Evolutionary conservation across 2,113 vertebrate species (phyloP).

Genomic region (Apteryx owenii): DNA sequence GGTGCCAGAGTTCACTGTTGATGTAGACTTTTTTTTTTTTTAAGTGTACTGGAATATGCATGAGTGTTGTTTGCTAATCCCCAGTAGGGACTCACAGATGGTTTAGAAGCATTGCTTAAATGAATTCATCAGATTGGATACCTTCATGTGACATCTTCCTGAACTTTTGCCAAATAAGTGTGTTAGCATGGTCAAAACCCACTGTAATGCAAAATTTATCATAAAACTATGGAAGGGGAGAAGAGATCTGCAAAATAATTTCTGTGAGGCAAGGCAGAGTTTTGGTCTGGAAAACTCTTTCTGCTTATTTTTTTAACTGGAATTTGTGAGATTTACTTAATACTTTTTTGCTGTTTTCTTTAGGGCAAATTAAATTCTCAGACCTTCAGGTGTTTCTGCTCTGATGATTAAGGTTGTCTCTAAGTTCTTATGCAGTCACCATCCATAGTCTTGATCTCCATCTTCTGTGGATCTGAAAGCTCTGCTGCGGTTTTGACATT

Average conservation of each 20-base stretch:
- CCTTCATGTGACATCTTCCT: neutral
- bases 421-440: neutral
- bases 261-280: neutral
- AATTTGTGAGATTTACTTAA: neutral
- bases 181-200: neutral
- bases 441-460: neutral
- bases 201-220: neutral
- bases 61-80: neutral
- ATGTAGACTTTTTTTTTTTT: neutral
- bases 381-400: neutral
- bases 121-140: neutral
- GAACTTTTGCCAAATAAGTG: neutral
- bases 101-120: neutral
- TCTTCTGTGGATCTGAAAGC: neutral
- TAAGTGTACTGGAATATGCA: neutral
- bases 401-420: neutral
- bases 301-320: neutral
- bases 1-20: neutral
- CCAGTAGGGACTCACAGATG: neutral
- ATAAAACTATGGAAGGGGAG: neutral
- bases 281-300: neutral
- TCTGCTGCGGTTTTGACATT: neutral
- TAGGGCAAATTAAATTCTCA: neutral
- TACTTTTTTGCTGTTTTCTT: neutral
- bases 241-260: neutral